Percentiles rank a stretch among this genome's conserved stretches.
These are phyloP conservation scores for Hippocampus abdominalis DNA, from an alignment of 2,113 vertebrate genomes.

Conservation along the genomic window DNA sequence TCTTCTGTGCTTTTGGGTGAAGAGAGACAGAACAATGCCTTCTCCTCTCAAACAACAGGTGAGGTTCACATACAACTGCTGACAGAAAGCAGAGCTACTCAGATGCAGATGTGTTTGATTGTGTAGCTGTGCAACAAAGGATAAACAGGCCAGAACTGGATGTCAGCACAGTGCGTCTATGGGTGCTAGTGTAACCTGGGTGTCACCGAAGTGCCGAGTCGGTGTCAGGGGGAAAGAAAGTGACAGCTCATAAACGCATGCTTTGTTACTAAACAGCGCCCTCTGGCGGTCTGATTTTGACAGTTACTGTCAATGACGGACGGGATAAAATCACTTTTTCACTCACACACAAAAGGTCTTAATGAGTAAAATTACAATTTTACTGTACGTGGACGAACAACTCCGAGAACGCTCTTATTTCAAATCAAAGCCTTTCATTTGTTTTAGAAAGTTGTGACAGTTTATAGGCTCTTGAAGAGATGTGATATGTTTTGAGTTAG, in stretches of 20 bases:
- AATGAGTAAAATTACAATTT: neutral
- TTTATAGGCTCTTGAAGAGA: too few relatives aligned
- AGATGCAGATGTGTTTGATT: constrained; percentile 49
- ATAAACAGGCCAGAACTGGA: constrained; percentile 37
- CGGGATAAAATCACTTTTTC: neutral
- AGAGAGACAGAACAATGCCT: constrained; percentile 28
- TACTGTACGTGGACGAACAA: neutral
- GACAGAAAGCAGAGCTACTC: constrained; percentile 58
- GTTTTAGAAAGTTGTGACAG: neutral
- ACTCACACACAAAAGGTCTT: neutral
- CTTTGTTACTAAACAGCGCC: constrained; percentile 47
- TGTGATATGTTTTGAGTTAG: neutral
- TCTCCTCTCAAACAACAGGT: constrained; percentile 45
- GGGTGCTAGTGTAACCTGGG: constrained; percentile 39
- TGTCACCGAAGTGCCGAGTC: constrained; percentile 37
- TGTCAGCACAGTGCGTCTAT: constrained; percentile 32
- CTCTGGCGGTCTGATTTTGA: constrained; percentile 54
- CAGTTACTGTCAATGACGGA: neutral
- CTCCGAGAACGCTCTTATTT: neutral
- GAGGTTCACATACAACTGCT: constrained; percentile 11
- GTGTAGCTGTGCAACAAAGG: constrained; percentile 53
- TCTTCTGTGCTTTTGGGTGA: constrained; percentile 20
- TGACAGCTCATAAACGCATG: neutral
- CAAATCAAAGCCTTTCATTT: neutral
- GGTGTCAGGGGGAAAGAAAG: constrained; percentile 7